These are phyloP conservation scores for Epizoanthus illoricatus DNA, from an alignment of 92 coral and sea anemone species.

Conservation along the genomic window DNA sequence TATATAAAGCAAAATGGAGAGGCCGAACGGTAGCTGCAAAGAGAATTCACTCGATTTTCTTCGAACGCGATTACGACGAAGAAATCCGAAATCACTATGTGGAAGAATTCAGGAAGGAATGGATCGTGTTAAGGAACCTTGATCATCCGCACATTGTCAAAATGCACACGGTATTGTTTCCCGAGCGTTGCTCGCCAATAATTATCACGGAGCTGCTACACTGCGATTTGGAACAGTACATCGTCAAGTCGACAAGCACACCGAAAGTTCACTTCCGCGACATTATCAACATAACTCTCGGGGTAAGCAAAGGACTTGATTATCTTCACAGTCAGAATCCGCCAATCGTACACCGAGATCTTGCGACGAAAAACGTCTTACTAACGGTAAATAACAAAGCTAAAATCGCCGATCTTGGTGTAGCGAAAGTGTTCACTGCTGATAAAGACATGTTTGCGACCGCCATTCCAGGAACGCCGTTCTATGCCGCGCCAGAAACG, in stretches of 20 bases:
- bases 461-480: conserved; percentile 72
- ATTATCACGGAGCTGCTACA: conserved; percentile 70
- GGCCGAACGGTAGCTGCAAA: conserved; percentile 72
- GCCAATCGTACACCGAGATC: conserved; percentile 74
- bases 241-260: conserved; percentile 48
- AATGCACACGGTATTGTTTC: conserved; percentile 63
- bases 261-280: conserved; percentile 58
- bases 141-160: conserved; percentile 76
- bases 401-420: conserved; percentile 83
- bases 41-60: conserved; percentile 54
- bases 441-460: conserved; percentile 73
- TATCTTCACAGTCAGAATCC: conserved; percentile 63
- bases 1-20: conserved; percentile 71
- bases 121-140: conserved; percentile 54
- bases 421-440: conserved; percentile 69
- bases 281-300: conserved; percentile 52
- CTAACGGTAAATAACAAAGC: conserved; percentile 56
- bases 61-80: conserved; percentile 50
- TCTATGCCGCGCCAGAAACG: conserved; percentile 82
- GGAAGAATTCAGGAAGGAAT: conserved; percentile 63
- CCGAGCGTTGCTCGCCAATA: conserved; percentile 59
- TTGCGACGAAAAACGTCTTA: conserved; percentile 74
- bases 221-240: conserved; percentile 66
- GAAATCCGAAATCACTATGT: conserved; percentile 50
- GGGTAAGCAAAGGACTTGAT: conserved; percentile 63